Evolutionary conservation across 2,888 invertebrate species (phyloP), one percentile per base, ranked within the genome.

Genomic region (Plebejus melissa): DNA sequence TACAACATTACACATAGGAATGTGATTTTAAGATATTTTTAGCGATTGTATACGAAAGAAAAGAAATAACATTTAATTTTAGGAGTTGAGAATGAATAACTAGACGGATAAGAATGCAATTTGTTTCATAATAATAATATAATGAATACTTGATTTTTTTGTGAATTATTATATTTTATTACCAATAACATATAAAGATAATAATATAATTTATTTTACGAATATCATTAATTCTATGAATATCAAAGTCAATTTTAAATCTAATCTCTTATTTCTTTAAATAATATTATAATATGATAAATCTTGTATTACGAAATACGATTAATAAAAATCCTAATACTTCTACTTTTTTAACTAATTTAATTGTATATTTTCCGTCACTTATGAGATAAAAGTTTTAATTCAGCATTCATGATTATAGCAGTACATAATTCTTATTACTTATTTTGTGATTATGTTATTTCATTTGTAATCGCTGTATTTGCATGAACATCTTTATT

Each of bases 251-350:
- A 60, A 22, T 60, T 60, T 11, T 60, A 60, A 60, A 60, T 60
- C 28, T 60, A 60, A 32, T 65, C 22, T 57, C 60, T 11, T 60
- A 60, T 22, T 28, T 22, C 32, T 65, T 65, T 65, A 4, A 65
- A 65, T 50, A 50, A 0, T 50, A 50, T 50, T 4, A 32, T 32
- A 32, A 32, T 32, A 22, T 32, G 2, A 32, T 32, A 32, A 32
- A 60, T 22, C 9, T 16, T 65, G 13, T 13, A 65, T 65, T 36
- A 13, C 65, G 36, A 13, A 65, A 28, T 65, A 65, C 2, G 32
- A 32, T 36, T 32, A 36, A 16, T 65, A 65, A 32, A 65, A 65
- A 65, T 36, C 65, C 65, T 65, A 65, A 65, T 32, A 65, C 65
- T 32, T 65, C 65, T 36, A 65, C 32, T 36, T 32, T 60, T 13